Evolutionary conservation across 37 sponge, comb jelly and placozoan genomes (phyloP), one percentile per base, ranked within the genome.

Genomic region (Cladorhizidae sp.): DNA sequence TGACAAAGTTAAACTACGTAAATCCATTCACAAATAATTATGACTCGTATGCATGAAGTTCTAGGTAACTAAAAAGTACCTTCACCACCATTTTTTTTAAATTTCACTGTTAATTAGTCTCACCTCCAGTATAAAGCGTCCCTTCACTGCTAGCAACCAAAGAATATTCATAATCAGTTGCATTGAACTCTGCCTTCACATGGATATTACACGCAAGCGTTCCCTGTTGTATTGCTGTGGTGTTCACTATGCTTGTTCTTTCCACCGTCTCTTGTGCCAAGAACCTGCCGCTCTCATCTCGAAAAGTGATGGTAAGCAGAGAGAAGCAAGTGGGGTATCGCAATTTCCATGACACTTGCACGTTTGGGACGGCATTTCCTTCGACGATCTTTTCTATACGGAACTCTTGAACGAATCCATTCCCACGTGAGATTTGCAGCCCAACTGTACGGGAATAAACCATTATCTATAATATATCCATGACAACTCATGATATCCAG

Each of bases 61-160:
- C n/a, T n/a, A n/a, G n/a, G n/a, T n/a, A n/a, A n/a, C n/a, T n/a
- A n/a, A n/a, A n/a, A n/a, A n/a, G n/a, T n/a, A n/a, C n/a, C n/a
- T n/a, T n/a, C n/a, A n/a, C n/a, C n/a, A n/a, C n/a, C n/a, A n/a
- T n/a, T n/a, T n/a, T n/a, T n/a, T n/a, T n/a, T n/a, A n/a, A n/a
- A n/a, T n/a, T n/a, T n/a, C n/a, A 54, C 12, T 54, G 17, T 20
- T 54, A 17, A 54, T 54, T 12, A 12, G 12, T 12, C 55, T 61
- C 25, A 61, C 62, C 62, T 61, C 62, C 62, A n/a, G 62, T 61
- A 28, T 61, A 61, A 61, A 61, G 26, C 20, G 62, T 8, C 8
- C 25, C 5, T 26, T 17, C 55, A 54, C 17, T 20, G 17, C 12
- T 17, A 54, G 55, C 12, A 17, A 12, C 17, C 17, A 54, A 12